Evolutionary conservation across 1,140 invertebrate genomes (phyloP), one percentile per base, ranked within the genome.

Genomic region (Heliconius melpomene): DNA sequence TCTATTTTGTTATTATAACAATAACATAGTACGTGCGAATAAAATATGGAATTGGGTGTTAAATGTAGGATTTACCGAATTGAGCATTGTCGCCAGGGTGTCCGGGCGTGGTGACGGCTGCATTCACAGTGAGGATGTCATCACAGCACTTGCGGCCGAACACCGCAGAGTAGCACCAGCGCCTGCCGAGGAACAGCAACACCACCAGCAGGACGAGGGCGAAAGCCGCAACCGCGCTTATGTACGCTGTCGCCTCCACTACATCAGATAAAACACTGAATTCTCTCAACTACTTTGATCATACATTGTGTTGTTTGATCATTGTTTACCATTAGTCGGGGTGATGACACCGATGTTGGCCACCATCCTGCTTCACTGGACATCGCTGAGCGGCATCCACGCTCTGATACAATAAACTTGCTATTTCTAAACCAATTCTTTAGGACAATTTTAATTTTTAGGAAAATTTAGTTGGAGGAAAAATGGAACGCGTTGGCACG

Each of bases 201-300:
- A 94, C 82, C 80, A 94, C 90, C 72, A 95, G 83, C n/a, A 94
- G 84, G 9, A 94, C 84, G 7, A 86, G 88, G 38, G 93, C 94
- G 76, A 94, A 90, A 52, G 90, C 94, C 73, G 91, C 91, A 80
- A 95, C 91, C 36, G 93, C 92, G 81, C 93, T 94, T 83, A 95
- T 91, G 76, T 95, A 95, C 79, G 93, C 91, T 26, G 92, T 95
- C 80, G 94, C 91, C 86, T 95, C 94, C 84, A 93, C 94, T 94
- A 82, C 9, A 85, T 75, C 79, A 88, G 77, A 86, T 70, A 85
- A 72, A 82, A 79, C 74, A 83, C 54, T 77, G 72, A 72, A 66
- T 72, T 18, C 78, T 52, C n/a, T 26, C 73, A 80, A 71, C 60
- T 57, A n/a, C 70, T 71, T 26, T 9, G 36, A 38, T n/a, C 29